Evolutionary conservation across 2,113 vertebrate genomes (phyloP).

Genomic region (Hylia prasina): DNA sequence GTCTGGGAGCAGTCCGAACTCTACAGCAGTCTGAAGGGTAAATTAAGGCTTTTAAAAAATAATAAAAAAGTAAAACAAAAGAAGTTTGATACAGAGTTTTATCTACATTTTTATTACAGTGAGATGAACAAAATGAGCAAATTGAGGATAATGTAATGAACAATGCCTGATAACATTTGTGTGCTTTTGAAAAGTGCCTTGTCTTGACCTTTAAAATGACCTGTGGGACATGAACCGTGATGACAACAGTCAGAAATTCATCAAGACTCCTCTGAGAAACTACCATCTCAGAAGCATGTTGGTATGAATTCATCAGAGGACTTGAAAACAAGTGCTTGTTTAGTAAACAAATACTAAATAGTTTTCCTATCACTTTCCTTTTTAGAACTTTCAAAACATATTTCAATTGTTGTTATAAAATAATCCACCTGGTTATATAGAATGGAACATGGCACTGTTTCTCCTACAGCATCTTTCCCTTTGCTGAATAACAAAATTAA

Average conservation of each 20-base stretch:
- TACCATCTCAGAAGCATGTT: neutral
- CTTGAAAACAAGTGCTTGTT: neutral
- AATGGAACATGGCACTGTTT: neutral
- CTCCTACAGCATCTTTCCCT: neutral
- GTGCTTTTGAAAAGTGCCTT: neutral
- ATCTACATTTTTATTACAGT: conserved; percentile 2
- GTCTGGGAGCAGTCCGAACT: neutral
- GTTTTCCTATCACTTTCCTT: neutral
- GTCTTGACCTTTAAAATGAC: neutral
- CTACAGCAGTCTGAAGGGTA: neutral
- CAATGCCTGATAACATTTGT: neutral
- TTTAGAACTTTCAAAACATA: neutral
- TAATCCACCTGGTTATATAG: neutral
- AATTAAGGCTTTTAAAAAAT: neutral
- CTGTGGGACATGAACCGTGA: neutral
- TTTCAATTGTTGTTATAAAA: neutral
- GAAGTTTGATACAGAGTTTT: neutral
- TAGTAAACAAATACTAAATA: neutral
- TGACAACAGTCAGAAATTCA: neutral
- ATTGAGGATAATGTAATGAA: neutral
- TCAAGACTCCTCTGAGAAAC: neutral
- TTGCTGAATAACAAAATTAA: neutral
- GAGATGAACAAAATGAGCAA: neutral
- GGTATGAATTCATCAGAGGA: neutral
- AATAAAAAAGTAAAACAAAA: neutral